These are phyloP conservation scores for Hippocampus guttulatus DNA, from an alignment of 2,113 vertebrate genomes.

Conservation along the genomic window DNA sequence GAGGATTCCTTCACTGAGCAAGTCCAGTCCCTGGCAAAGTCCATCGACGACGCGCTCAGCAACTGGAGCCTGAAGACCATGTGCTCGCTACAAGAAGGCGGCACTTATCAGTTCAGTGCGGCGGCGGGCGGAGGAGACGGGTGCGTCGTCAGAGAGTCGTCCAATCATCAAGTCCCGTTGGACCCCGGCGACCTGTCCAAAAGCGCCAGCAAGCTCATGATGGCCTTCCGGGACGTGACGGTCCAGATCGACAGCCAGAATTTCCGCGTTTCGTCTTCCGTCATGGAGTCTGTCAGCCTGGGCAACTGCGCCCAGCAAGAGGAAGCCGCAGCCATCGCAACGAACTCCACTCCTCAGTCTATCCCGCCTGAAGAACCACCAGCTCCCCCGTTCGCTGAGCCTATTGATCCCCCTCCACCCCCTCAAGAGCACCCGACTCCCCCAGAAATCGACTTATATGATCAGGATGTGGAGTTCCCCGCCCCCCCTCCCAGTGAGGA, in stretches of 20 bases:
- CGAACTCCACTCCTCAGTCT: slow-evolving; percentile 27
- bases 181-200: slow-evolving; percentile 75
- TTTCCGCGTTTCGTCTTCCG: slow-evolving; percentile 88
- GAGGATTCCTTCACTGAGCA: slow-evolving; percentile 98
- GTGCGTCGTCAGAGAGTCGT: slow-evolving; percentile 31
- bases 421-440: slow-evolving; percentile 61
- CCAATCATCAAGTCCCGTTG: slow-evolving; percentile 46
- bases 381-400: slow-evolving; percentile 35
- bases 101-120: slow-evolving; percentile 81
- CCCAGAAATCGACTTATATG: slow-evolving; percentile 48
- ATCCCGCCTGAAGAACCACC: slow-evolving; percentile 27
- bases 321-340: slow-evolving; percentile 22
- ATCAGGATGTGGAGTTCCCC: slow-evolving; percentile 68
- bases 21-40: slow-evolving; percentile 96
- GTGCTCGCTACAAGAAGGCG: slow-evolving; percentile 89
- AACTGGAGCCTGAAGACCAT: slow-evolving; percentile 97
- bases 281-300: slow-evolving; percentile 83
- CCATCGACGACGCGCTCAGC: slow-evolving; percentile 95
- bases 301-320: slow-evolving; percentile 79
- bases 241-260: slow-evolving; percentile 95
- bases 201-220: slow-evolving; percentile 91
- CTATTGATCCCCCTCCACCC: slow-evolving; percentile 47
- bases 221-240: slow-evolving; percentile 95
- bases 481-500: slow-evolving; percentile 71
- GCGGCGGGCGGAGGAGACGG: slow-evolving; percentile 51